phyloP scores from a whole-genome alignment of 1,140 invertebrate genomes.

The Drosophila kepulauana region DNA sequence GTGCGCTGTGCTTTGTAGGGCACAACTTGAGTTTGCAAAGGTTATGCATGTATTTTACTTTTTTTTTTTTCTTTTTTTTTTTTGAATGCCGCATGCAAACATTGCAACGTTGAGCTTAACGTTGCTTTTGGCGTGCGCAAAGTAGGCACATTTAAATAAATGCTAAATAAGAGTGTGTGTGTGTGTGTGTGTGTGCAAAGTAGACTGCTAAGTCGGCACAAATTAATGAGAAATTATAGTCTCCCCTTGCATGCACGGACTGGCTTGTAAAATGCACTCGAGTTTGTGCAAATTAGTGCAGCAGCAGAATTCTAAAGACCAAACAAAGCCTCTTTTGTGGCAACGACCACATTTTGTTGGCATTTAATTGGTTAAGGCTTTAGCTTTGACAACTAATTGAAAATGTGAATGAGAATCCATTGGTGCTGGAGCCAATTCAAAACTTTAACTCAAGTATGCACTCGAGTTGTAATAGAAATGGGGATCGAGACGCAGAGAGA shows the following conservation, averaged over 20 bases:
- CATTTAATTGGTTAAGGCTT: conserved; percentile 38
- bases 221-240: conserved; percentile 73
- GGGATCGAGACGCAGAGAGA: neutral
- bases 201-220: conserved; percentile 67
- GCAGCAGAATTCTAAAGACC: conserved; percentile 6
- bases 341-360: neutral
- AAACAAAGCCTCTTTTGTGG: conserved; percentile 20
- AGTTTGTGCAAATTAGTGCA: conserved; percentile 27
- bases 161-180: conserved; percentile 26
- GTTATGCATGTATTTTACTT: too few species aligned
- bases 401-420: conserved; percentile 7
- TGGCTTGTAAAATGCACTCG: conserved; percentile 27
- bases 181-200: conserved; percentile 24
- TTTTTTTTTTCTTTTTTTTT: neutral
- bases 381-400: conserved; percentile 46
- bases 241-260: neutral
- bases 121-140: conserved; percentile 14
- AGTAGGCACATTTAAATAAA: conserved; percentile 65
- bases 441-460: too few species aligned
- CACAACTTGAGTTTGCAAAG: conserved; percentile 6
- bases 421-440: too few species aligned
- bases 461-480: neutral
- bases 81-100: conserved; percentile 36
- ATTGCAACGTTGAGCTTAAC: conserved; percentile 27
- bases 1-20: conserved; percentile 3